These are phyloP conservation scores for Brachionus plicatilis DNA, from an alignment of 1,140 invertebrate species.

Conservation along the genomic window DNA sequence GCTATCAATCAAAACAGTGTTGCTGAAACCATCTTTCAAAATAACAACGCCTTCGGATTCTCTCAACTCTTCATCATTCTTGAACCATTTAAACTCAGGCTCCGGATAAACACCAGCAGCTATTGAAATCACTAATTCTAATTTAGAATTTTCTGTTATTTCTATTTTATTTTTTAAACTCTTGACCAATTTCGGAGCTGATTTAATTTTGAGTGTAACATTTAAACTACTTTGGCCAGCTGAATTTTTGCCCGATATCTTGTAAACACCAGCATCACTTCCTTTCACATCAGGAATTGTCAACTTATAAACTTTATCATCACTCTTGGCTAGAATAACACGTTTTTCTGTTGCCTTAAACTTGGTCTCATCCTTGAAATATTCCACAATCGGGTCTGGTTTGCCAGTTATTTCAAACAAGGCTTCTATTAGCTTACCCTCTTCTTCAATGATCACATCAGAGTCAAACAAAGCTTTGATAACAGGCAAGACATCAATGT, in stretches of 20 bases:
- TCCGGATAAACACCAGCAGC: slow-evolving; percentile 35
- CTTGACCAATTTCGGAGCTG: slow-evolving; percentile 11
- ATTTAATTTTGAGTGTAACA: slow-evolving; percentile 11
- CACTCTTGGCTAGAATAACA: neutral
- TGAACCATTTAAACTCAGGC: slow-evolving; percentile 32
- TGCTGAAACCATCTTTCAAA: neutral
- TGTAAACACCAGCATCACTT: slow-evolving; percentile 31
- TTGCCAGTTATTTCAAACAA: slow-evolving; percentile 27
- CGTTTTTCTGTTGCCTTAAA: slow-evolving; percentile 32
- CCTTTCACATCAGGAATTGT: neutral
- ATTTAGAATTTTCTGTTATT: neutral
- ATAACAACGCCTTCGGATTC: neutral
- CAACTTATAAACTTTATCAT: slow-evolving; percentile 21
- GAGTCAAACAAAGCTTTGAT: slow-evolving; percentile 3
- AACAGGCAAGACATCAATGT: neutral
- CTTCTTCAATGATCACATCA: neutral
- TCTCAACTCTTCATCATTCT: neutral
- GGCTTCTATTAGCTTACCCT: neutral
- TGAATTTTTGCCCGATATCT: neutral
- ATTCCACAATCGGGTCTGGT: slow-evolving; percentile 23
- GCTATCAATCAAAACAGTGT: neutral
- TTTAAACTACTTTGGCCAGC: neutral
- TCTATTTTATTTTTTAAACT: slow-evolving; percentile 20
- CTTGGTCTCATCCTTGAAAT: slow-evolving; percentile 28
- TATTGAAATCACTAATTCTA: neutral